Evolutionary conservation across 2,888 invertebrate genomes (phyloP), one percentile per base, ranked within the genome.

Genomic region (Drosophila sordidapex): DNA sequence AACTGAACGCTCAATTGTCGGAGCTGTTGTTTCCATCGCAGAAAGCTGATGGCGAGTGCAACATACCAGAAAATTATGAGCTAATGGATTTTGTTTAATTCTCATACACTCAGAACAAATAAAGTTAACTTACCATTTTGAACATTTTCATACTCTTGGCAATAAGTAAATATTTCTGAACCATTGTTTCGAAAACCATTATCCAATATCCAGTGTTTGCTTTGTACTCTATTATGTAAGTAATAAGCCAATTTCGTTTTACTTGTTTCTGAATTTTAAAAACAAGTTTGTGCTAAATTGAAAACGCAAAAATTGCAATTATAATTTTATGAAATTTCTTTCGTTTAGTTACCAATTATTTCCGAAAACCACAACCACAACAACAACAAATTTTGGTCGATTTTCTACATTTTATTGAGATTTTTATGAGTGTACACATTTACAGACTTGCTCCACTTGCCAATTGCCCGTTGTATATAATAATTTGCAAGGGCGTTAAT

Each of bases 11-110:
- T 89, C 85, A 61, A 83, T 78, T 77, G 66, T 75, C 58, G 61
- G 60, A 63, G 68, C 38, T 64, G 85, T 67, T 76, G 64, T 75
- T 90, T 80, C 61, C 63, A 64, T 65, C 64, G 65, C 66, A 51
- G 29, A 62, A 62, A 46, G 65, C 65, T 57, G 72, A 52, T 60
- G 67, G 54, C 53, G 56, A 74, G 69, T 71, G 74, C 90, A 89
- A 61, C 82, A 87, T 76, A 85, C 69, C 87, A 89, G 86, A 90
- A 90, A 87, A 87, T 87, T 84, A 87, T 90, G 85, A 89, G 90
- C 79, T 87, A 87, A 87, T 90, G 90, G 90, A 89, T 85, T 90
- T 87, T 78, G 82, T 82, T 79, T 74, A 81, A 84, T 89, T 72
- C 70, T 62, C 66, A 53, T 48, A 66, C 56, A 25, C 21, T 25